Conservation (phyloP, 2,113 vertebrate species). For the Chiloscyllium plagiosum region DNA sequence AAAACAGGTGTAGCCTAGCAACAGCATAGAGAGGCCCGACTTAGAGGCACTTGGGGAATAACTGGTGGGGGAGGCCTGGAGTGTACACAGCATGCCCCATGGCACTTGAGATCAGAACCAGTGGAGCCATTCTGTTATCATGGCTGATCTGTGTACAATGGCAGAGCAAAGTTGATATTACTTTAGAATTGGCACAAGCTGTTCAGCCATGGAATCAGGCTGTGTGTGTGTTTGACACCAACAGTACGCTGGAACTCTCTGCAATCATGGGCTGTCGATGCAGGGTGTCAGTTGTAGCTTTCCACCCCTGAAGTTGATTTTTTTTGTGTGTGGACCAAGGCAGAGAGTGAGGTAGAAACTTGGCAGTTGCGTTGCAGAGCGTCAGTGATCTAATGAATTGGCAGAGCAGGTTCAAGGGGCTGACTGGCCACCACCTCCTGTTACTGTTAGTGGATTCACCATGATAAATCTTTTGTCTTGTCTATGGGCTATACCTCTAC, state of each 20-base stretch:
- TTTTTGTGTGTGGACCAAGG: no score
- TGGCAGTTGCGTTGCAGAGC: background rate
- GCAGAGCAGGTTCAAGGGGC: background rate
- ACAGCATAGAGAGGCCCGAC: background rate
- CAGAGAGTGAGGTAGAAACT: background rate
- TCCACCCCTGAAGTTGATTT: background rate
- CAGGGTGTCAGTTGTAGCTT: background rate
- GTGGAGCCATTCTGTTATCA: background rate
- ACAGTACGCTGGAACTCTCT: background rate
- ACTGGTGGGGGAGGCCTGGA: background rate
- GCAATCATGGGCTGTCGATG: background rate
- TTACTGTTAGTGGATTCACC: background rate
- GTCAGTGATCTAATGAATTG: background rate
- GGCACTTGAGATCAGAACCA: background rate
- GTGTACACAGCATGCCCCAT: background rate
- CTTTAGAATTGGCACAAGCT: background rate
- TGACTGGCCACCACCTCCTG: background rate
- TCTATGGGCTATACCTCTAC: background rate
- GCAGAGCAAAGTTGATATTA: background rate
- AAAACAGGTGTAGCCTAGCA: background rate
- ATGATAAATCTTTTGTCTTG: background rate
- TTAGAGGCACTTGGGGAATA: background rate
- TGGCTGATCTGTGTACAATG: background rate
- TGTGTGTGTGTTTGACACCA: background rate
- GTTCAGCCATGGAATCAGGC: background rate